Evolutionary conservation across 1,140 invertebrate genomes (phyloP).

Genomic region (Aphidius gifuensis): DNA sequence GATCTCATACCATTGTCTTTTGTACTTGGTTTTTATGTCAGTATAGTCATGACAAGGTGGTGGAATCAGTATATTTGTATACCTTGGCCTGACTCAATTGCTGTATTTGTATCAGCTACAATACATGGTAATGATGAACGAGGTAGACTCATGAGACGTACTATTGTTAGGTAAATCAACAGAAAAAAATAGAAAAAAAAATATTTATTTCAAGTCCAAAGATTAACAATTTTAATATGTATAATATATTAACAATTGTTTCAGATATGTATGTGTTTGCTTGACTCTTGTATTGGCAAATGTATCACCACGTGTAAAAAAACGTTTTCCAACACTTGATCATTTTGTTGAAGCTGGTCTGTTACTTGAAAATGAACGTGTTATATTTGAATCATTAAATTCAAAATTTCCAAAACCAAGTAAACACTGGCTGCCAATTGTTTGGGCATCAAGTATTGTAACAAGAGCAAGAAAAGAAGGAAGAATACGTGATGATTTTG

Average conservation of each 20-base stretch:
- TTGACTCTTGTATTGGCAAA: constrained; percentile 78
- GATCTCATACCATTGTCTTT: constrained; percentile 81
- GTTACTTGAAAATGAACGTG: constrained; percentile 82
- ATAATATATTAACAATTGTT: constrained; percentile 4
- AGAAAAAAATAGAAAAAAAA: neutral
- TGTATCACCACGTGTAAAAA: constrained; percentile 86
- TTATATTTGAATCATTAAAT: constrained; percentile 76
- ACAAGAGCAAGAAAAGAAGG: constrained; percentile 85
- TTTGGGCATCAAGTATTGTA: constrained; percentile 88
- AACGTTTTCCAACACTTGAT: constrained; percentile 85
- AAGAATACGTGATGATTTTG: constrained; percentile 87
- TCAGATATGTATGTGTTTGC: constrained; percentile 72
- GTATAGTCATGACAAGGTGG: constrained; percentile 88
- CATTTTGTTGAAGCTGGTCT: constrained; percentile 85
- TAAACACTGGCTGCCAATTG: constrained; percentile 93
- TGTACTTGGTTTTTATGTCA: constrained; percentile 89
- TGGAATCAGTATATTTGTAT: constrained; percentile 83
- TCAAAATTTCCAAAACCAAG: constrained; percentile 80
- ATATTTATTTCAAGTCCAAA: constrained; percentile 8
- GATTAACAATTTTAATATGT: neutral
- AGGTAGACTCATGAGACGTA: constrained; percentile 82
- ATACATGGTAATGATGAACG: constrained; percentile 78
- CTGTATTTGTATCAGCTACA: constrained; percentile 79
- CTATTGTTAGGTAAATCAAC: constrained; percentile 70
- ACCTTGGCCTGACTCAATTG: constrained; percentile 79